These are phyloP conservation scores for Poecilia wingei DNA, from an alignment of 2,797 vertebrate genomes.

Conservation along the genomic window DNA sequence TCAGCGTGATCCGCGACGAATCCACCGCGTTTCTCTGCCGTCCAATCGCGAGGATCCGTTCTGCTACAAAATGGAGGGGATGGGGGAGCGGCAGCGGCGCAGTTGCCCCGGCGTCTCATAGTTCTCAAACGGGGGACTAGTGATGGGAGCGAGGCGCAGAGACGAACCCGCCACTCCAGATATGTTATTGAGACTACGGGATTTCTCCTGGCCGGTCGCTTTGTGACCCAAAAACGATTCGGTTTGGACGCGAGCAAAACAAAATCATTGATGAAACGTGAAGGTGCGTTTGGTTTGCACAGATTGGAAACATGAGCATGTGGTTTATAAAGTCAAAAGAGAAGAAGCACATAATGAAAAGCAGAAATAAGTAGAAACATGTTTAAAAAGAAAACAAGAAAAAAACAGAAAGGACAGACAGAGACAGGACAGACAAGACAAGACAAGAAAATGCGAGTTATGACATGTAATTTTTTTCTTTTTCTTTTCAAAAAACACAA, in stretches of 20 bases:
- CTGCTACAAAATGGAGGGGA: slow-evolving; percentile 91
- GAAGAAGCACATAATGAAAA: slow-evolving; percentile 46
- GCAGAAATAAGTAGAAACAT: slow-evolving; percentile 53
- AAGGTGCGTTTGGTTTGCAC: slow-evolving; percentile 18
- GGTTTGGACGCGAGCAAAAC: slow-evolving; percentile 21
- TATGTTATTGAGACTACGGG: slow-evolving; percentile 93
- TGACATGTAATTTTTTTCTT: slow-evolving; percentile 77
- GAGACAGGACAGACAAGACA: slow-evolving; percentile 82
- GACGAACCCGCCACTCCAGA: slow-evolving; percentile 88
- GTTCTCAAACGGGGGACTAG: slow-evolving; percentile 85
- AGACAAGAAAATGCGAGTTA: slow-evolving; percentile 86
- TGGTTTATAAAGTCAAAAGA: slow-evolving; percentile 43
- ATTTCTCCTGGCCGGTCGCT: slow-evolving; percentile 91
- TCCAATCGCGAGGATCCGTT: slow-evolving; percentile 44
- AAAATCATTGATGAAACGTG: slow-evolving; percentile 41
- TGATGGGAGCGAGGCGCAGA: slow-evolving; percentile 87
- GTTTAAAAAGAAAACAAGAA: slow-evolving; percentile 43
- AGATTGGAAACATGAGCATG: slow-evolving; percentile 43
- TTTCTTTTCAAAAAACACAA: slow-evolving; percentile 44
- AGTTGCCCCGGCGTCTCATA: slow-evolving; percentile 86
- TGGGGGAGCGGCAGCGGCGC: slow-evolving; percentile 86
- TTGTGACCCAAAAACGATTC: slow-evolving; percentile 17
- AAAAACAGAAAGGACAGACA: slow-evolving; percentile 70
- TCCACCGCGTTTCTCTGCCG: slow-evolving; percentile 27
- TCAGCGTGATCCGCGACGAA: slow-evolving; percentile 29